Evolutionary conservation across 2,797 vertebrate species (phyloP).

Genomic region (Arctocebus calabarensis): DNA sequence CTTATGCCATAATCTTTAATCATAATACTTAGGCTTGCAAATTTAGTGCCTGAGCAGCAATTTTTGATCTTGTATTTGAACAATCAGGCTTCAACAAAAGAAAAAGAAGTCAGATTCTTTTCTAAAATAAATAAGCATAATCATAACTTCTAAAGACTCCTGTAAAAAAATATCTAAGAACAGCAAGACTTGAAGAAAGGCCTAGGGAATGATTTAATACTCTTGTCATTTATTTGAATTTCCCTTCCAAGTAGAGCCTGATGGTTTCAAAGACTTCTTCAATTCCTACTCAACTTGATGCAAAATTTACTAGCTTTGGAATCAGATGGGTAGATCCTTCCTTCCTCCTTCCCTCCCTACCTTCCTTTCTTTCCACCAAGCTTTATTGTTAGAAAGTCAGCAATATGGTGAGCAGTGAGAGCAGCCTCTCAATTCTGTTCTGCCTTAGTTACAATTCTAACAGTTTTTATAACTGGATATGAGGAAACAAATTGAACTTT

Average conservation of each 20-base stretch:
- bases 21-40: background rate
- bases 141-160: conserved; percentile 50
- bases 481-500: too few relatives aligned
- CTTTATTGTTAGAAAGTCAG: too few relatives aligned
- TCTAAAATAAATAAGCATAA: conserved; percentile 51
- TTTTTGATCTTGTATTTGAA: conserved; percentile 50
- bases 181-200: background rate
- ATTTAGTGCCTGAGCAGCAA: background rate
- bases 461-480: too few relatives aligned
- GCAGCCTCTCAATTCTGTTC: too few relatives aligned
- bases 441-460: too few relatives aligned
- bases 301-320: conserved; percentile 1
- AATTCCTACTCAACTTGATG: background rate
- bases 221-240: background rate
- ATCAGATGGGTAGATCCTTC: background rate
- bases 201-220: background rate
- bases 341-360: too few relatives aligned
- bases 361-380: too few relatives aligned
- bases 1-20: background rate
- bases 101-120: background rate
- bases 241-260: background rate
- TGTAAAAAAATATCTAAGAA: conserved; percentile 18
- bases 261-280: background rate
- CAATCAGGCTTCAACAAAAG: background rate
- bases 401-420: too few relatives aligned